Conservation (phyloP, 1,140 invertebrate genomes). For the Anthonomus grandis region DNA sequence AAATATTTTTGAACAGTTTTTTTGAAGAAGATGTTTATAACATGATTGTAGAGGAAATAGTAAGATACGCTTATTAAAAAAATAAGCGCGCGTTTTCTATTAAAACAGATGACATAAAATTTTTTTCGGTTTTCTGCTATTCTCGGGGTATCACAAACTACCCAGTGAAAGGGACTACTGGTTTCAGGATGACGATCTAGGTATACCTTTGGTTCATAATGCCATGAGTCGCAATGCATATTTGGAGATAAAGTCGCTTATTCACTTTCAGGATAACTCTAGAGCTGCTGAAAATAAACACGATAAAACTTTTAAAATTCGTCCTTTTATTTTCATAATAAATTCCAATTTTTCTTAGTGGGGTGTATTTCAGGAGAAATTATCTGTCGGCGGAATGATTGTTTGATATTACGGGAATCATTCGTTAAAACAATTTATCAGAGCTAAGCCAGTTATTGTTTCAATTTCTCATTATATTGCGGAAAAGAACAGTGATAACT, state of each 20-base stretch:
- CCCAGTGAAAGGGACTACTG: conserved; percentile 20
- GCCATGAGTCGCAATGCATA: conserved; percentile 24
- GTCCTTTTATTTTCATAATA: neutral
- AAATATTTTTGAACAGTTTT: too few relatives aligned
- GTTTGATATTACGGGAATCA: neutral
- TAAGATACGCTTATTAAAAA: conserved; percentile 14
- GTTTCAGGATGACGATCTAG: conserved; percentile 17
- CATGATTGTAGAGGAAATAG: conserved; percentile 4
- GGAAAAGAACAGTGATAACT: neutral
- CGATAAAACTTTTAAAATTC: neutral
- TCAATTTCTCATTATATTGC: neutral
- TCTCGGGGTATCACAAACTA: conserved; percentile 25
- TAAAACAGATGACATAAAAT: conserved; percentile 18
- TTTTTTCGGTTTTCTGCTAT: conserved; percentile 26
- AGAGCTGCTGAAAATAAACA: neutral
- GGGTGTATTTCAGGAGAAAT: too few relatives aligned
- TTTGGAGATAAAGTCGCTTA: conserved; percentile 18
- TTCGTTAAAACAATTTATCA: too few relatives aligned
- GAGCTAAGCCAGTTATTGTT: neutral
- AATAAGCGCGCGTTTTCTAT: conserved; percentile 10
- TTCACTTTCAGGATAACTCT: conserved; percentile 11
- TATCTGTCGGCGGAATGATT: neutral
- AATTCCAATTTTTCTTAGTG: too few relatives aligned
- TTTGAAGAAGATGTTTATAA: conserved; percentile 14
- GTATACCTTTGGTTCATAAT: conserved; percentile 10